Evolutionary conservation across 2,888 invertebrate species (phyloP), one percentile per base, ranked within the genome.

Genomic region (Orchesella flavescens): DNA sequence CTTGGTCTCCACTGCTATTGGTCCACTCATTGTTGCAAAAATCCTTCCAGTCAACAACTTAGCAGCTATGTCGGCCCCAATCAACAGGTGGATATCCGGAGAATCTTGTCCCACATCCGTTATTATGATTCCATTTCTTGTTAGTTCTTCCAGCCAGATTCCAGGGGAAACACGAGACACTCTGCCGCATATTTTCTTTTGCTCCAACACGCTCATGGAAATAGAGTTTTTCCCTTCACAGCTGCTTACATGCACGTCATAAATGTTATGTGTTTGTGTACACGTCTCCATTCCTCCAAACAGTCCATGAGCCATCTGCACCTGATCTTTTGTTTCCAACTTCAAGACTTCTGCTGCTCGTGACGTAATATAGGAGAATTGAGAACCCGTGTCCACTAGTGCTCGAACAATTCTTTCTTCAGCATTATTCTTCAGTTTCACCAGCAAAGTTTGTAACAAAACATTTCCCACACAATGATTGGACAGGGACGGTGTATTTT

Each of bases 361-460:
- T n/a, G n/a, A n/a, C n/a, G n/a, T n/a, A n/a, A n/a, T n/a, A n/a
- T n/a, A n/a, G n/a, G n/a, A n/a, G n/a, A n/a, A n/a, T n/a, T n/a
- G n/a, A n/a, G n/a, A n/a, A n/a, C n/a, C n/a, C n/a, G n/a, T n/a
- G n/a, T n/a, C n/a, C n/a, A n/a, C n/a, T n/a, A n/a, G n/a, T n/a
- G n/a, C n/a, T n/a, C n/a, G n/a, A n/a, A n/a, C n/a, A n/a, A n/a
- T n/a, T n/a, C n/a, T n/a, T n/a, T n/a, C n/a, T 15, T 88, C 88
- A 75, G 88, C 89, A 9, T n/a, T n/a, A n/a, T n/a, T n/a, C 19
- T 44, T n/a, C 65, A 79, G 0, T 43, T n/a, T 46, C 9, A 79
- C 72, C 0, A 72, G 9, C 9, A 79, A n/a, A 5, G 79, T 79
- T 43, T 79, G 79, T 5, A 79, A 44, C 15, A 71, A 17, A 0